Evolutionary conservation across 2,113 vertebrate species (phyloP).

Genomic region (Xyliphius kryptos): DNA sequence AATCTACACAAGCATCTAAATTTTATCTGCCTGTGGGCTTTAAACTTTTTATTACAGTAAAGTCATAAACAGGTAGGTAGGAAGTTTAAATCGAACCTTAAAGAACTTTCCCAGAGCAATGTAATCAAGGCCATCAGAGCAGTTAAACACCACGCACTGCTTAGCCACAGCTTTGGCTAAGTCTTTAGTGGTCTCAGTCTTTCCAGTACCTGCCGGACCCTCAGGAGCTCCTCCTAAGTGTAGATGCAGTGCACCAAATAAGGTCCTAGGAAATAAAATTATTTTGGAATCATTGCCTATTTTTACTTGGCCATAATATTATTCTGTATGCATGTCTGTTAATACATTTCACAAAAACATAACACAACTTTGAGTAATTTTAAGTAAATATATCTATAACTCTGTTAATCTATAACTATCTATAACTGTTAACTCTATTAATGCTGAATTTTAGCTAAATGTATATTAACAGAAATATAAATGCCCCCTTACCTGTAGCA

Average conservation of each 20-base stretch:
- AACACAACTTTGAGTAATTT: too few species aligned
- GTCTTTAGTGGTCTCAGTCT: slow-evolving; percentile 88
- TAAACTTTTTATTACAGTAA: too few species aligned
- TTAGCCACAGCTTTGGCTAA: slow-evolving; percentile 87
- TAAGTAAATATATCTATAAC: too few species aligned
- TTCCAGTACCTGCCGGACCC: slow-evolving; percentile 84
- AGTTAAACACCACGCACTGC: slow-evolving; percentile 86
- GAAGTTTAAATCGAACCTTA: slow-evolving; percentile 63
- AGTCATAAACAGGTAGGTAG: too few species aligned
- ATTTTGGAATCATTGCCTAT: background rate
- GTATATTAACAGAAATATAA: background rate
- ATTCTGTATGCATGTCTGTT: too few species aligned
- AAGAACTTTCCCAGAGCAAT: slow-evolving; percentile 87
- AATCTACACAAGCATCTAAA: too few species aligned
- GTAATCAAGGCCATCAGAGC: slow-evolving; percentile 86
- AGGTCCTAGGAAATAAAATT: slow-evolving; percentile 61
- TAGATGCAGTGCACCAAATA: slow-evolving; percentile 81
- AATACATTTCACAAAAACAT: too few species aligned
- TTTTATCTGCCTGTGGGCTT: too few species aligned
- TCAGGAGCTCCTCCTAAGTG: slow-evolving; percentile 86
- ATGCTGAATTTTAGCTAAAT: background rate
- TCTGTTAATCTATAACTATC: too few species aligned
- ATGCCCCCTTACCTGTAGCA: slow-evolving; percentile 79
- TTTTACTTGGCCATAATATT: too few species aligned
- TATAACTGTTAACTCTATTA: background rate